Evolutionary conservation across 2,797 vertebrate genomes (phyloP).

Genomic region (Cirrhinus mrigala): DNA sequence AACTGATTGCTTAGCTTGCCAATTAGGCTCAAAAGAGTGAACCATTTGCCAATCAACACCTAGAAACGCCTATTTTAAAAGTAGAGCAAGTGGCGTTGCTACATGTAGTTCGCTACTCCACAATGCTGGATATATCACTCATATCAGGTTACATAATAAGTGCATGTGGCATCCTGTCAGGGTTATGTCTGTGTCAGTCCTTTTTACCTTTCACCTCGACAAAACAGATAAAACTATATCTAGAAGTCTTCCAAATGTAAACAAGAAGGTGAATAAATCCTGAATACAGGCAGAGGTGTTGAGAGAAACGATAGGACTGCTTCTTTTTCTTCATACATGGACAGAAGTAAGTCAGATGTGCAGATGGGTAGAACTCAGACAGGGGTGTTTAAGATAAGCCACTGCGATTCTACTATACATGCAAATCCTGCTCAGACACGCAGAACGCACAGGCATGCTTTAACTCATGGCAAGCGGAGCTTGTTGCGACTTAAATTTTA

Average conservation of each 20-base stretch:
- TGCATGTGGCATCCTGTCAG: constrained; percentile 9
- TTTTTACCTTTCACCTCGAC: constrained; percentile 1
- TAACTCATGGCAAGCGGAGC: constrained; percentile 49
- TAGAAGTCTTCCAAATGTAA: constrained; percentile 40
- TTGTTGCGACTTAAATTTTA: constrained; percentile 21
- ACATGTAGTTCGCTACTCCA: background rate
- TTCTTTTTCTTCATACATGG: constrained; percentile 52
- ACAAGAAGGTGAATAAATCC: constrained; percentile 28
- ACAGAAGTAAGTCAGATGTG: constrained; percentile 60
- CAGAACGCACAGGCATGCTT: constrained; percentile 59
- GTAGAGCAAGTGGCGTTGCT: background rate
- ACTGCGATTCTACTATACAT: constrained; percentile 58
- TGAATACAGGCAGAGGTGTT: constrained; percentile 36
- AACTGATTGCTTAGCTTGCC: background rate
- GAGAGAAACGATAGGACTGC: constrained; percentile 40
- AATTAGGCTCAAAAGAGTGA: background rate
- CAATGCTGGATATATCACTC: constrained; percentile 11
- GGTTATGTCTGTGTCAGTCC: background rate
- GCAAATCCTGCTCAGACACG: constrained; percentile 66
- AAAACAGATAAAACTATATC: constrained; percentile 42
- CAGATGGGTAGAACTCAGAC: constrained; percentile 63
- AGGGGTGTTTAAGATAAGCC: constrained; percentile 58
- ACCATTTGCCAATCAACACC: no score
- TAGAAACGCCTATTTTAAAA: background rate
- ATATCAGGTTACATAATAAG: constrained; percentile 23